Base-by-base conservation (phyloP, 2,888 invertebrate genomes). In the Leptinotarsa haldemani region DNA sequence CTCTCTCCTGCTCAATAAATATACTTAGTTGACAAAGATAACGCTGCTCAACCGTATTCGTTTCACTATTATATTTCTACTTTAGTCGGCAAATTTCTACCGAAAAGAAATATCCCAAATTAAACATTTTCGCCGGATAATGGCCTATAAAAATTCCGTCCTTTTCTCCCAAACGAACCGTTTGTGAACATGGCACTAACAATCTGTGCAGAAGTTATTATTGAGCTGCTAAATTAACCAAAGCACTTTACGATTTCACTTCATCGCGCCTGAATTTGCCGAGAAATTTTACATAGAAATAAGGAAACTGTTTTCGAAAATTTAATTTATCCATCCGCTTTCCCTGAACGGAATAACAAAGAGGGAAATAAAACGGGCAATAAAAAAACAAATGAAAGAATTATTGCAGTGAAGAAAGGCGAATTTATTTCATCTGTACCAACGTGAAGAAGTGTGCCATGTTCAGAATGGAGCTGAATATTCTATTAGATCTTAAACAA, bases 121-220 rank as follows among this genome's bases (percentile, higher is more conserved):
- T 7, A 2, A 56, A 20, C 12, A 56, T 5, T 56, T 9, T 56
- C 20, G 22, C 18, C 12, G 12, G 20, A 56, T 56, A 56, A 56
- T 56, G 20, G 3, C 56, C 56, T 13, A 56, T 56, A 56, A 56
- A 56, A 56, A 56, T 56, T 56, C 22, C 12, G 20, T 56, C 22
- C 13, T 2, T 20, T 20, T 22, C 13, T 12, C 22, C 22, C 56
- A 56, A 56, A 5, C 12, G 3, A 22, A 12, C 20, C 56, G 7
- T 56, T 56, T 20, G 56, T 20, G 18, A 20, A 18, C 56, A 56
- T n/a, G 12, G 13, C 22, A 20, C 56, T 18, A 20, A 56, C 56
- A 56, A 56, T 56, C 56, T 56, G 56, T 56, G 9, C 20, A 3
- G 56, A 12, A 56, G 22, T 56, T 56, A 56, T 56, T 56, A 56